Base-by-base conservation (phyloP, 1,140 invertebrate genomes). In the Meloidogyne hapla region DNA sequence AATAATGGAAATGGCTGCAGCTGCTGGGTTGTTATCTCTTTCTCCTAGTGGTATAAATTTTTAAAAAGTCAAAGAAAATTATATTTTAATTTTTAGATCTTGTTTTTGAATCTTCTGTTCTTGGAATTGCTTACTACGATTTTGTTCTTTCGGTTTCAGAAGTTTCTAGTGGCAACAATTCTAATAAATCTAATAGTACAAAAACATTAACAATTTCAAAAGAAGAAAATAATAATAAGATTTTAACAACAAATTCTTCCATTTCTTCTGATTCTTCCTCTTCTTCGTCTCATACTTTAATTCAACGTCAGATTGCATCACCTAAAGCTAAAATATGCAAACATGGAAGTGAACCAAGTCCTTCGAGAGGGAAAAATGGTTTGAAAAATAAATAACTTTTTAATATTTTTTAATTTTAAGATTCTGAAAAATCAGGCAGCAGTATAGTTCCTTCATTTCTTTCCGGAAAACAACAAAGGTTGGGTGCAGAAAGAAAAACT, bases 51-150 rank as follows among this genome's bases (percentile, higher is more conserved):
- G 69, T 70, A 42, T 23, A 13, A 38, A 21, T 21, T 38, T 15
- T 15, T 69, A 18, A 66, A 33, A 21, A 66, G 0, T 66, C 6
- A 26, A 15, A 66, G 0, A 21, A 18, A 26, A 40, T 6, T 40
- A 5, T 23, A n/a, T 68, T 28, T 26, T 9, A 25, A 2, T 69
- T 69, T 69, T 28, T 5, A 63, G 74, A 75, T 40, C 62, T 75
- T 28, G 65, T 75, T 21, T 75, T 75, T 63, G 74, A 74, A 56
- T 71, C 74, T 6, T 72, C 40, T 48, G 42, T 68, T 25, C 70
- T 66, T 26, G 81, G 83, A 12, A 69, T 81, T 40, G 74, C 77
- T 48, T 85, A 85, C 45, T 83, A 85, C 62, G 82, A 85, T 61
- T 84, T 74, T 67, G 75, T 84, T 23, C 45, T 83, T 13, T 86